Conservation (phyloP, 2,113 vertebrate species). For the Gobiocypris rarus region DNA sequence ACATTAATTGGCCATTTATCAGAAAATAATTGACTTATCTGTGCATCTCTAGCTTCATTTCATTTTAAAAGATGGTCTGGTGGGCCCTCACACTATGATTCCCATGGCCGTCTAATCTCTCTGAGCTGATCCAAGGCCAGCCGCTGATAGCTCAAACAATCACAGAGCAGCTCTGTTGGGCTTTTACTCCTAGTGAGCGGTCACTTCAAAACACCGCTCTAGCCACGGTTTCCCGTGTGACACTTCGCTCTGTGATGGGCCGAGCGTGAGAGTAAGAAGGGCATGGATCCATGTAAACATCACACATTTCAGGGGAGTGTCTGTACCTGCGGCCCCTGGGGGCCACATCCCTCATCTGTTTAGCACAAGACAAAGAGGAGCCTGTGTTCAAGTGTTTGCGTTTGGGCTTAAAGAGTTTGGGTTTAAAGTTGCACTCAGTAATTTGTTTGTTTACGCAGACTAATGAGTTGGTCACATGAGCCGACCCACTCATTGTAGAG, state of each 20-base stretch:
- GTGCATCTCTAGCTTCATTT: not conserved
- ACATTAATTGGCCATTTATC: not conserved
- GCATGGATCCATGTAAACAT: constrained; percentile 1
- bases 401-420: not conserved
- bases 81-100: not conserved
- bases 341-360: constrained; percentile 67
- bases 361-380: constrained; percentile 60
- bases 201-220: constrained; percentile 31
- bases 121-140: not conserved
- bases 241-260: constrained; percentile 39
- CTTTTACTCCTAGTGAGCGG: constrained; percentile 27
- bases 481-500: not conserved
- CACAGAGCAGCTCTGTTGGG: constrained; percentile 28
- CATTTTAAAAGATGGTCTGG: not conserved
- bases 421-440: not conserved
- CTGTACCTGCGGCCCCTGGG: constrained; percentile 53
- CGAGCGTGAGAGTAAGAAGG: constrained; percentile 57
- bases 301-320: constrained; percentile 28
- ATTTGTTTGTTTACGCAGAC: not conserved
- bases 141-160: constrained; percentile 17
- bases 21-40: not conserved
- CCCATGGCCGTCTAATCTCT: constrained; percentile 26
- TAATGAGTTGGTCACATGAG: not conserved
- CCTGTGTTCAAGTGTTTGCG: constrained; percentile 8
- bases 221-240: constrained; percentile 50